Evolutionary conservation across 1,140 invertebrate species (phyloP).

Genomic region (Aphidius ervi): DNA sequence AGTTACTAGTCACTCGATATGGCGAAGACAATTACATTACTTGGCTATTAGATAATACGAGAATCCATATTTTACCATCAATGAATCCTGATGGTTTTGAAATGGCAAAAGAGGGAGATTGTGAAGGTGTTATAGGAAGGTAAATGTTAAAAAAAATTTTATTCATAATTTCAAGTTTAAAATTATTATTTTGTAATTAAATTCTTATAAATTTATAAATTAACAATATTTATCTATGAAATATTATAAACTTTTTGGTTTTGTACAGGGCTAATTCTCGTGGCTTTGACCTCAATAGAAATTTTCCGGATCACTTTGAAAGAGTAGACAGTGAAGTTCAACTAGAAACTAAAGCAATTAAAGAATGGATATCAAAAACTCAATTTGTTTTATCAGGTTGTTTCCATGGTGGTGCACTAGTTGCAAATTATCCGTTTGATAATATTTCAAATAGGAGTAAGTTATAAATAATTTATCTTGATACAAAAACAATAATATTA

Average conservation of each 20-base stretch:
- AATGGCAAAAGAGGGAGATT: conserved; percentile 80
- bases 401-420: conserved; percentile 86
- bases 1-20: conserved; percentile 81
- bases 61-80: conserved; percentile 88
- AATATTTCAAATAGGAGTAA: conserved; percentile 88
- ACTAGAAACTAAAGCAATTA: conserved; percentile 91
- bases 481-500: too few relatives aligned
- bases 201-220: too few relatives aligned
- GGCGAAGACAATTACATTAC: conserved; percentile 73
- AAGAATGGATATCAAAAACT: conserved; percentile 88
- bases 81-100: conserved; percentile 92
- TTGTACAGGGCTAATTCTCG: conserved; percentile 73
- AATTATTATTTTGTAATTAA: not conserved
- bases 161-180: too few relatives aligned
- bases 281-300: conserved; percentile 85
- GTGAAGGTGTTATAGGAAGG: conserved; percentile 80
- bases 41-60: conserved; percentile 83
- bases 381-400: conserved; percentile 89
- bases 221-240: too few relatives aligned
- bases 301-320: conserved; percentile 91
- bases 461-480: conserved; percentile 37
- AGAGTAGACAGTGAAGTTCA: conserved; percentile 78
- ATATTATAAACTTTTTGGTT: too few relatives aligned
- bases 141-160: conserved; percentile 33
- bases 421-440: conserved; percentile 89